Evolutionary conservation across 2,888 invertebrate genomes (phyloP).

Genomic region (Trichopoda pennipes): DNA sequence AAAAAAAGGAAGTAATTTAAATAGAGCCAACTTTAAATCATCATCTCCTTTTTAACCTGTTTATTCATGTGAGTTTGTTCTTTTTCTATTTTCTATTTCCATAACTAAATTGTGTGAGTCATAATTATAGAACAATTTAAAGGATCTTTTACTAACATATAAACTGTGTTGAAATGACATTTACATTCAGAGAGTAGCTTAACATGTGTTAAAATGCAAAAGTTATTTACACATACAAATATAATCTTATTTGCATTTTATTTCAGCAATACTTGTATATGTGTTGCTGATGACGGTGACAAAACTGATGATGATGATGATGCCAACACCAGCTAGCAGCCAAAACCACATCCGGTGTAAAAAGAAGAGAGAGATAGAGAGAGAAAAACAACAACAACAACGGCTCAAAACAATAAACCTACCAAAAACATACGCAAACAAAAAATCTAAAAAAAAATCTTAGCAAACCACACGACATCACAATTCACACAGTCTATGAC

Average conservation of each 20-base stretch:
- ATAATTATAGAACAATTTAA: slow-evolving; percentile 60
- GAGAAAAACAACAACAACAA: no score
- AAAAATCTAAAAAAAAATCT: background rate
- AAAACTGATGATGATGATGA: slow-evolving; percentile 34
- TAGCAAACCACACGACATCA: slow-evolving; percentile 63
- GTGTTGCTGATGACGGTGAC: slow-evolving; percentile 32
- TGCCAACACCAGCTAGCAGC: slow-evolving; percentile 60
- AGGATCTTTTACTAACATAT: slow-evolving; percentile 29
- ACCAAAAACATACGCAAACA: slow-evolving; percentile 29
- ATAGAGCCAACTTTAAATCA: slow-evolving; percentile 9
- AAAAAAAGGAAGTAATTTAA: no score
- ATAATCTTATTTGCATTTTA: slow-evolving; percentile 23
- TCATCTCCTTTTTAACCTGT: background rate
- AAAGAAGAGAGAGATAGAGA: slow-evolving; percentile 13
- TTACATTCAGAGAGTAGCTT: slow-evolving; percentile 8
- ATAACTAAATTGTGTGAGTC: slow-evolving; percentile 42
- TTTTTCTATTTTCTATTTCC: background rate
- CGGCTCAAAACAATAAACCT: slow-evolving; percentile 45
- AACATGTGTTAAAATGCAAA: slow-evolving; percentile 30
- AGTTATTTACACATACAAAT: slow-evolving; percentile 13
- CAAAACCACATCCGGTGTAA: slow-evolving; percentile 61
- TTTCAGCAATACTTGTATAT: slow-evolving; percentile 12
- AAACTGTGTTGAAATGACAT: slow-evolving; percentile 33
- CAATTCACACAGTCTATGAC: slow-evolving; percentile 64
- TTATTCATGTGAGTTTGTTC: background rate